phyloP scores from a whole-genome alignment of 2,113 vertebrate genomes.

The Actinemys pallida region DNA sequence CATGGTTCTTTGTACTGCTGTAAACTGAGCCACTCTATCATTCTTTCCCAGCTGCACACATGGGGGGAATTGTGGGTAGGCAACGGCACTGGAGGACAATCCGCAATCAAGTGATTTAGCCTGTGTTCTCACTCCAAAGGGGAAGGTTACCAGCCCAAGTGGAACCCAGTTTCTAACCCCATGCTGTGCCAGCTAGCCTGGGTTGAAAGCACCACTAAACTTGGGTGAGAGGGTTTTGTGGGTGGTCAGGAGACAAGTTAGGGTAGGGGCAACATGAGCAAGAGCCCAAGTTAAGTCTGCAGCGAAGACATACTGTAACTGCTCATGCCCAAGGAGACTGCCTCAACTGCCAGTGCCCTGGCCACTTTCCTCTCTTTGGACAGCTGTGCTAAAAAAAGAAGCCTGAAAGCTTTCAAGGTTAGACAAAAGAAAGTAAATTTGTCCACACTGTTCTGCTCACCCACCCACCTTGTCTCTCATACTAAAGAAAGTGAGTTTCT shows the following conservation, averaged over 20 bases:
- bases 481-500: background rate
- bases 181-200: background rate
- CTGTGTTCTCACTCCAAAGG: background rate
- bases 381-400: background rate
- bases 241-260: background rate
- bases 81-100: background rate
- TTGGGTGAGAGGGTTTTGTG: background rate
- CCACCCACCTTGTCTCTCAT: background rate
- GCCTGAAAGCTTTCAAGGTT: background rate
- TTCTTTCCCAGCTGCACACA: background rate
- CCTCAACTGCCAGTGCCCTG: background rate
- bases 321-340: background rate
- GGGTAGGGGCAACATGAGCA: background rate
- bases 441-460: background rate
- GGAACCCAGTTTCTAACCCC: background rate
- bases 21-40: background rate
- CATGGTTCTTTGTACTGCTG: background rate
- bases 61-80: background rate
- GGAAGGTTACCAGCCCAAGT: background rate
- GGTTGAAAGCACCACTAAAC: background rate
- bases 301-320: background rate
- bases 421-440: slow-evolving; percentile 5
- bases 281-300: background rate
- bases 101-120: background rate
- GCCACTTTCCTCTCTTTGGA: background rate